Conservation (phyloP, 1,140 invertebrate species). For the Augochlora pura region DNA sequence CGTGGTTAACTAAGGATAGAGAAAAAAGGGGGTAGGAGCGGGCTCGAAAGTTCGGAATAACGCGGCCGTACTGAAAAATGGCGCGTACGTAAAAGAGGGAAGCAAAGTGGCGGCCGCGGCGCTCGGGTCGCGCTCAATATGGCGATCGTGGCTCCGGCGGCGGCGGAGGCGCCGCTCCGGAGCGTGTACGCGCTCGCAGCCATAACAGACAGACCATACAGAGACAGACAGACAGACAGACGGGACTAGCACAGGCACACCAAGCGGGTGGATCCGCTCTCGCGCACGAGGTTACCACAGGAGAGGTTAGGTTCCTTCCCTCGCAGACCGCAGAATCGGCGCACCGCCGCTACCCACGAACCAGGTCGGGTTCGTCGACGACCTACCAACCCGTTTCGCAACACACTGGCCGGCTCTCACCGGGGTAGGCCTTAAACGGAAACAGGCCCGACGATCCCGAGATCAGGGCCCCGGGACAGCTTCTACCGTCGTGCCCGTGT, state of each 20-base stretch:
- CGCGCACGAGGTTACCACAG: slow-evolving; percentile 57
- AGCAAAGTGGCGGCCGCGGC: slow-evolving; percentile 1
- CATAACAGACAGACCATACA: too few species aligned
- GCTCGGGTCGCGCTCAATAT: slow-evolving; percentile 40
- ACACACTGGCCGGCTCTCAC: neutral
- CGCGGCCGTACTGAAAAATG: slow-evolving; percentile 10
- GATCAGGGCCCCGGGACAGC: neutral
- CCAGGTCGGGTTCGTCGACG: slow-evolving; percentile 22
- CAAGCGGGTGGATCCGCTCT: slow-evolving; percentile 23
- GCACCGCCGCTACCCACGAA: neutral
- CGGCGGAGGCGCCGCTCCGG: neutral
- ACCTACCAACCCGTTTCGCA: slow-evolving; percentile 4
- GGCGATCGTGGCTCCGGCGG: slow-evolving; percentile 18
- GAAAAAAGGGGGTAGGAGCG: neutral
- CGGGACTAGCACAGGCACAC: neutral
- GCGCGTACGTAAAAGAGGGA: neutral
- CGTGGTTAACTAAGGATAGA: neutral
- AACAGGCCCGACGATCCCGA: neutral
- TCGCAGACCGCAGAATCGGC: slow-evolving; percentile 16
- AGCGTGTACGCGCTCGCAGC: too few species aligned
- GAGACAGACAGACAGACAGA: neutral
- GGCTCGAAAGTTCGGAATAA: neutral
- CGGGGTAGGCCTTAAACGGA: neutral
- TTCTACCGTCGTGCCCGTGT: neutral
- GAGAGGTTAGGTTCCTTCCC: slow-evolving; percentile 58